A percentile compares a stretch with the other conserved stretches of the same genome.
Evolutionary conservation across 2,888 invertebrate genomes (phyloP).

Genomic region (Eudasyphora cyanicolor): DNA sequence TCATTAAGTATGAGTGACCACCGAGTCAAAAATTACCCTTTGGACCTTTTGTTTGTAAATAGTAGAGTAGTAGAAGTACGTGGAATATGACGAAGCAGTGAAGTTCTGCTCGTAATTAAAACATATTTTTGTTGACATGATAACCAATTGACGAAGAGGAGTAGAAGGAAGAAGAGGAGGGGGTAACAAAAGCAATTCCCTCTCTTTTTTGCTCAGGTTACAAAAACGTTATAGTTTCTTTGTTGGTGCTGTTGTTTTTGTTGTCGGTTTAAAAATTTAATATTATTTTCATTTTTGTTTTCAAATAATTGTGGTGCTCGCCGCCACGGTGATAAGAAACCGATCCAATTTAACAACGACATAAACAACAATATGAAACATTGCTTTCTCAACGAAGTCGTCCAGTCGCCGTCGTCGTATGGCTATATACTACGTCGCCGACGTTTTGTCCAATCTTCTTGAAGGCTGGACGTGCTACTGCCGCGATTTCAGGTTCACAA

Average conservation of each 20-base stretch:
- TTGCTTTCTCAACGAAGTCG: background rate
- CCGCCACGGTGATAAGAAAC: constrained; percentile 57
- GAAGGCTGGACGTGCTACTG: constrained; percentile 35
- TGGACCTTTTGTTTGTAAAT: constrained; percentile 26
- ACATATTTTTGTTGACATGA: background rate
- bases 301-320: constrained; percentile 28
- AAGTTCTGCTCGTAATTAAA: background rate
- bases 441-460: constrained; percentile 57
- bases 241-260: background rate
- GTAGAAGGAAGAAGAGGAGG: background rate
- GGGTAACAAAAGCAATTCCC: background rate
- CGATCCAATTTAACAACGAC: background rate
- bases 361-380: constrained; percentile 16
- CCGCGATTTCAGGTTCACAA: constrained; percentile 40
- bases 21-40: constrained; percentile 8
- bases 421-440: constrained; percentile 29
- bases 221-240: background rate
- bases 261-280: background rate
- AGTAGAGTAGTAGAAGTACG: no score
- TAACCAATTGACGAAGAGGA: background rate
- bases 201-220: constrained; percentile 5
- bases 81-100: background rate
- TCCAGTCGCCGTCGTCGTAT: background rate
- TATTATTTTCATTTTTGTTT: constrained; percentile 19
- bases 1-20: background rate